These are phyloP conservation scores for Erpornis zantholeuca DNA, from an alignment of 2,113 vertebrate species.

Conservation along the genomic window DNA sequence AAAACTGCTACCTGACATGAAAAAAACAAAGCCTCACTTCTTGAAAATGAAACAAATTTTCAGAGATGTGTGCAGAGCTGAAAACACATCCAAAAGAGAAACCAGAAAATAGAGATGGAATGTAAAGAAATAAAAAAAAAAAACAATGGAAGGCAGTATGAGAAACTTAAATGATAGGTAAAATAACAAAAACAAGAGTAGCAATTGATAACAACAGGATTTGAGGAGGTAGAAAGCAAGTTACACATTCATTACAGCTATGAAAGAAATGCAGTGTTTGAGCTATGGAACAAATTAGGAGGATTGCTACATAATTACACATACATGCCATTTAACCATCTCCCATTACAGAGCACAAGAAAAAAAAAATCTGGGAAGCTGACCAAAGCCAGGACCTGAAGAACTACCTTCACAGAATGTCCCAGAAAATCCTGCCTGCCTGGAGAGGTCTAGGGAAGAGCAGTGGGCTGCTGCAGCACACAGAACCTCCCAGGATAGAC, in stretches of 20 bases:
- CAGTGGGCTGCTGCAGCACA: not conserved
- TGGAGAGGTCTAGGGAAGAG: not conserved
- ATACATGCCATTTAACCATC: not conserved
- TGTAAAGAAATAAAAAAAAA: not conserved
- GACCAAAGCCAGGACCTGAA: not conserved
- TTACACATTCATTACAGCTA: not conserved
- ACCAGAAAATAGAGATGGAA: not conserved
- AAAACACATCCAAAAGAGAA: not conserved
- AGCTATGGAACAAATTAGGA: not conserved
- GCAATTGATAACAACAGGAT: not conserved
- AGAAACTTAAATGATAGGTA: not conserved
- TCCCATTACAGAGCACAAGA: not conserved
- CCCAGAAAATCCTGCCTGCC: not conserved
- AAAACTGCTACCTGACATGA: not conserved
- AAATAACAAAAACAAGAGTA: not conserved
- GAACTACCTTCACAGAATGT: not conserved
- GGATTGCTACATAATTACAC: not conserved
- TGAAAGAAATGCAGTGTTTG: not conserved
- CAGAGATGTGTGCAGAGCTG: not conserved
- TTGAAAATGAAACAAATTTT: not conserved
- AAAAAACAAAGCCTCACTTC: not conserved
- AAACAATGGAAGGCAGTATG: not conserved
- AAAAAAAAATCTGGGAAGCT: not conserved
- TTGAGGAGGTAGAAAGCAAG: not conserved
- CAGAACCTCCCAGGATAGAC: not conserved